Evolutionary conservation across 2,797 vertebrate genomes (phyloP).

Genomic region (Pitangus sulphuratus): DNA sequence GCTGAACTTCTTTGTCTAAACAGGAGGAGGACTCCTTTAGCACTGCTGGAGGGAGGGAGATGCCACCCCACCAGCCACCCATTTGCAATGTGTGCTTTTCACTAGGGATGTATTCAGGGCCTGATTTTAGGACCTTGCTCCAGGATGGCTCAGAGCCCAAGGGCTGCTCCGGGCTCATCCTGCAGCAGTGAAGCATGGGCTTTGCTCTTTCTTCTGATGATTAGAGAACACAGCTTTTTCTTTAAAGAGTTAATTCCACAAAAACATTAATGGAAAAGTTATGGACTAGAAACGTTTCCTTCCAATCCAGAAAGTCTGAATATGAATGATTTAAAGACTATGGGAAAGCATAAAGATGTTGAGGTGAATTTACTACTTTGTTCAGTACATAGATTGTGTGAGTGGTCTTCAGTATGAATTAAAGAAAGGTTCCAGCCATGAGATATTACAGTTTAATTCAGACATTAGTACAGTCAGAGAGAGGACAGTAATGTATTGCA

Average conservation of each 20-base stretch:
- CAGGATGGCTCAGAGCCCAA: background rate
- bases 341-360: conserved; percentile 38
- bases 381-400: conserved; percentile 15
- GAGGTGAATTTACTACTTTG: conserved; percentile 55
- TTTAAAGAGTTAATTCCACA: background rate
- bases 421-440: conserved; percentile 23
- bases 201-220: background rate
- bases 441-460: conserved; percentile 35
- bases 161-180: background rate
- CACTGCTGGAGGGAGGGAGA: background rate
- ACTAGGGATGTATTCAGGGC: background rate
- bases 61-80: background rate
- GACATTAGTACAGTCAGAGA: background rate
- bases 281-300: background rate
- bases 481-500: background rate
- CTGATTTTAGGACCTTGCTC: background rate
- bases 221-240: background rate
- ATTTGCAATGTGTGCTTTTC: background rate
- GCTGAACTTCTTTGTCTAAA: accelerated
- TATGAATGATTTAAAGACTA: conserved; percentile 55
- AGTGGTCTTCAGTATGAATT: conserved; percentile 38
- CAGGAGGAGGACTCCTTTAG: background rate
- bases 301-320: background rate
- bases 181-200: background rate
- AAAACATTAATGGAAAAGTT: conserved; percentile 18